These are phyloP conservation scores for Holocentrus rufus DNA, from an alignment of 2,797 vertebrate species.

Conservation along the genomic window DNA sequence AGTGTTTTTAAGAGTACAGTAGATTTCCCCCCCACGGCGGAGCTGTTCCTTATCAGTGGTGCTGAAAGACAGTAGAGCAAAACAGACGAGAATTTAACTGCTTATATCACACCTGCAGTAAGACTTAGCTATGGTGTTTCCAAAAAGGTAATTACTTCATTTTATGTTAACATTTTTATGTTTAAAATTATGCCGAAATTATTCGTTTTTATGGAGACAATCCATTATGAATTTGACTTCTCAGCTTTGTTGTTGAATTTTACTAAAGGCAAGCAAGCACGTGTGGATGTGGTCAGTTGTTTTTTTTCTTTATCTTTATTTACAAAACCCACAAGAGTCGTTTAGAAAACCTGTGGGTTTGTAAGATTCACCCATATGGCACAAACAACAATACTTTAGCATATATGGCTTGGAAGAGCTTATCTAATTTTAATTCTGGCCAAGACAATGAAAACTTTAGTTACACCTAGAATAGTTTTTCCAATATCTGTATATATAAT, in stretches of 20 bases:
- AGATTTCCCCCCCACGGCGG: no score
- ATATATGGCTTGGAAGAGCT: no score
- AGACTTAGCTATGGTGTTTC: neutral
- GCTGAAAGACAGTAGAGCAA: constrained; percentile 31
- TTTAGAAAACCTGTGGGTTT: neutral
- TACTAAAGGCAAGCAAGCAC: neutral
- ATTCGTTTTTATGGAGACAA: neutral
- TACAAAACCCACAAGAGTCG: neutral
- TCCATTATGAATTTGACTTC: neutral
- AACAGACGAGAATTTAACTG: neutral
- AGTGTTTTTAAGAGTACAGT: no score
- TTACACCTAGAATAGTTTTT: no score
- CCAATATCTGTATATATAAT: no score
- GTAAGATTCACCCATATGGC: no score
- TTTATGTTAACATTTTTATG: neutral
- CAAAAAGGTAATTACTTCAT: neutral
- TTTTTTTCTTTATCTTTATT: neutral
- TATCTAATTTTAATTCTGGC: neutral
- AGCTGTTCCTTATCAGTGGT: constrained; percentile 45
- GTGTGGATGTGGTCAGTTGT: no score
- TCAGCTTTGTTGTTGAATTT: neutral
- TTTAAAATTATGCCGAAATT: neutral
- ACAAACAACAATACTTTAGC: no score
- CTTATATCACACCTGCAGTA: neutral
- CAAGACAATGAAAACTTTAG: neutral